These are phyloP conservation scores for Lordiphosa fenestrarum DNA, from an alignment of 2,888 invertebrate genomes.

Conservation along the genomic window DNA sequence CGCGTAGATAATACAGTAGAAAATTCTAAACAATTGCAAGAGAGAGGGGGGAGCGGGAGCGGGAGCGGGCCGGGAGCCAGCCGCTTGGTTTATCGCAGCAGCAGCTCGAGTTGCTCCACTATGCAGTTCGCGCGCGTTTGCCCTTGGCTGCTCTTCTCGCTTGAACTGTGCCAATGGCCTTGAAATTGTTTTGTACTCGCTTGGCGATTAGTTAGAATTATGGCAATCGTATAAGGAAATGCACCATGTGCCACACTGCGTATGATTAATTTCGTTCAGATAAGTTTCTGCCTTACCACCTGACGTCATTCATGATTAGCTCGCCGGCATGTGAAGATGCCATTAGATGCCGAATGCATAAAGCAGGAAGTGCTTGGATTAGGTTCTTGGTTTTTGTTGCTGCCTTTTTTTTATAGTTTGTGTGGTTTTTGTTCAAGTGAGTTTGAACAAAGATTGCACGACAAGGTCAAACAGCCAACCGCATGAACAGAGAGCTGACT, in stretches of 20 bases:
- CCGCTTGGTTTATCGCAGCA: slow-evolving; percentile 57
- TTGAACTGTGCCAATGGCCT: slow-evolving; percentile 73
- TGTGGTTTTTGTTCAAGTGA: slow-evolving; percentile 33
- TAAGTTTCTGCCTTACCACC: neutral
- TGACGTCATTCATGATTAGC: no score
- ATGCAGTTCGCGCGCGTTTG: slow-evolving; percentile 44
- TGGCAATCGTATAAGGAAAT: slow-evolving; percentile 51
- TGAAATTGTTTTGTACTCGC: slow-evolving; percentile 64
- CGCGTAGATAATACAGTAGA: neutral
- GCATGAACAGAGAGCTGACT: slow-evolving; percentile 26
- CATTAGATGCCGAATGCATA: slow-evolving; percentile 20
- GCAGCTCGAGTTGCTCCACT: slow-evolving; percentile 46
- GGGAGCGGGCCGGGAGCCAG: slow-evolving; percentile 15
- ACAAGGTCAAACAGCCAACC: slow-evolving; percentile 57
- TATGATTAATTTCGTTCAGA: slow-evolving; percentile 31
- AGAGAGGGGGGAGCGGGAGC: neutral
- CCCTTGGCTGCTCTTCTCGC: slow-evolving; percentile 55
- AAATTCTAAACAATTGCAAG: slow-evolving; percentile 67
- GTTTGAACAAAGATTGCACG: slow-evolving; percentile 31
- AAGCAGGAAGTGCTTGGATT: slow-evolving; percentile 44
- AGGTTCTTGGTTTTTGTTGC: slow-evolving; percentile 10
- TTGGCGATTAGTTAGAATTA: slow-evolving; percentile 31
- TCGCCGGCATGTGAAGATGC: slow-evolving; percentile 1
- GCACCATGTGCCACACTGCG: slow-evolving; percentile 44
- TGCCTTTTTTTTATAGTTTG: slow-evolving; percentile 19